A percentile compares a stretch with the other conserved stretches of the same genome.
These are phyloP conservation scores for Pseudomyrmex cubaensis DNA, from an alignment of 1,140 invertebrate genomes.

Conservation along the genomic window DNA sequence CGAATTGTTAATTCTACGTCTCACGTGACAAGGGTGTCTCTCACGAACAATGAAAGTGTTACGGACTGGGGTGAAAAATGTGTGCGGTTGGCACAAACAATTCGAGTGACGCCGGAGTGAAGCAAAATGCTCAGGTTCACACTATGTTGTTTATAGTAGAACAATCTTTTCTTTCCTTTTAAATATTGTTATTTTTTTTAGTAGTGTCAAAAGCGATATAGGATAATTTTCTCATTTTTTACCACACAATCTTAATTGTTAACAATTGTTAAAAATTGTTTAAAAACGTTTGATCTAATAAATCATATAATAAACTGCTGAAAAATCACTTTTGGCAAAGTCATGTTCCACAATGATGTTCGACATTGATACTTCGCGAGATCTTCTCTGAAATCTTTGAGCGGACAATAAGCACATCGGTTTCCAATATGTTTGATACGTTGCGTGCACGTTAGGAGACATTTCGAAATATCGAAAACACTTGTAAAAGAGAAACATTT, in stretches of 20 bases:
- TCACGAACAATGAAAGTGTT: neutral
- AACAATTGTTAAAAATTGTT: no score
- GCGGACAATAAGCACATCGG: slow-evolving; percentile 10
- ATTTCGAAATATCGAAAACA: slow-evolving; percentile 27
- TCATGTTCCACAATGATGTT: neutral
- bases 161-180: neutral
- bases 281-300: neutral
- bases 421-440: slow-evolving; percentile 32
- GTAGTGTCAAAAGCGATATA: neutral
- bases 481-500: neutral
- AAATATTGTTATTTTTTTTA: neutral
- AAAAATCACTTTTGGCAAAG: neutral
- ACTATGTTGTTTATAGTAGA: neutral
- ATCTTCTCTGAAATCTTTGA: slow-evolving; percentile 9
- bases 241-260: no score
- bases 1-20: slow-evolving; percentile 66
- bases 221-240: no score
- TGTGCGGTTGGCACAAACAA: neutral
- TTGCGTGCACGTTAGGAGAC: neutral
- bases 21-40: neutral
- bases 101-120: neutral
- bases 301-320: neutral
- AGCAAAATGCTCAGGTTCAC: neutral
- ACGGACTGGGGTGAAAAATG: slow-evolving; percentile 6
- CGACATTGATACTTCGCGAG: neutral